Conservation (phyloP, 2,113 vertebrate genomes). For the Hippotragus niger region DNA sequence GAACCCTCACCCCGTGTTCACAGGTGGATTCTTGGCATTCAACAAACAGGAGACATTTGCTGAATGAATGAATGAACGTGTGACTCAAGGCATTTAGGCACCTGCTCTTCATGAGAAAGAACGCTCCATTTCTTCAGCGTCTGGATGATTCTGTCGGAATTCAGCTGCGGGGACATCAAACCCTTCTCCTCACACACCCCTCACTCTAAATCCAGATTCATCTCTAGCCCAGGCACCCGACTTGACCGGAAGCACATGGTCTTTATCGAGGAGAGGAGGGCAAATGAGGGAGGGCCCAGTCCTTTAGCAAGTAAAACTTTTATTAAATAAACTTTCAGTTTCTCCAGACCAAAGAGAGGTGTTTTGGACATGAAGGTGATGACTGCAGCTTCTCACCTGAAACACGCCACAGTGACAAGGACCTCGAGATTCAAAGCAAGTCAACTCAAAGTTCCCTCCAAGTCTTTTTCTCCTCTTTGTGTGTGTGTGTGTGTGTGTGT, state of each 20-base stretch:
- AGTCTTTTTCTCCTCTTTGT: conserved; percentile 32
- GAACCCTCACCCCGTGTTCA: not conserved
- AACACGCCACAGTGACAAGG: conserved; percentile 59
- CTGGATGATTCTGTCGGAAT: not conserved
- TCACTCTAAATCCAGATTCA: not conserved
- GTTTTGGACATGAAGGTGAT: conserved; percentile 64
- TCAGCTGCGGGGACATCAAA: not conserved
- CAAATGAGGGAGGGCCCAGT: not conserved
- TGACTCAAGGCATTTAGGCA: not conserved
- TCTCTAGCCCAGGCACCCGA: not conserved
- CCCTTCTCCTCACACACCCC: not conserved
- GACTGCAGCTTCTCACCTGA: conserved; percentile 50
- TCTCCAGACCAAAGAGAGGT: conserved; percentile 78
- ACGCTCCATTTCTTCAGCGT: not conserved
- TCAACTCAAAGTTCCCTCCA: conserved; percentile 35
- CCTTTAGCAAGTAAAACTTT: conserved; percentile 83
- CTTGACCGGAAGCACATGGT: fast-evolving
- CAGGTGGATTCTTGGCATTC: not conserved
- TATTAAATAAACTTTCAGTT: conserved; percentile 84
- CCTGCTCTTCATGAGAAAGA: not conserved
- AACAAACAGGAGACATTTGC: not conserved
- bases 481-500: conserved; percentile 58
- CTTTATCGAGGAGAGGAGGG: fast-evolving
- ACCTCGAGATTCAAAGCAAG: conserved; percentile 62
- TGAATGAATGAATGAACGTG: not conserved